Base-by-base conservation (phyloP, 1,140 invertebrate genomes). In the Zaprionus vittiger region DNA sequence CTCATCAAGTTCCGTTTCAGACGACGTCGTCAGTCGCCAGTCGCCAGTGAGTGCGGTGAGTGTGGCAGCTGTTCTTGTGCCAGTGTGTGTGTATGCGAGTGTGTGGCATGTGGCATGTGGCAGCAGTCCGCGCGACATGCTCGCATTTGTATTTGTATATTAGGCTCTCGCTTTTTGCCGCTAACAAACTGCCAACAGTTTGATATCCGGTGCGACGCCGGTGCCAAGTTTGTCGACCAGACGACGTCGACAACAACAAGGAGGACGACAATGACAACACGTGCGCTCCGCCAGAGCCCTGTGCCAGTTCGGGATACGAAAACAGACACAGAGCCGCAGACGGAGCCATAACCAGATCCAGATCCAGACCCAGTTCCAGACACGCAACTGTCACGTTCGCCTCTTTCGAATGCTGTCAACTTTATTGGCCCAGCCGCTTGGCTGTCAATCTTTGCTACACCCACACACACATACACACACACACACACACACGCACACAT, bases 181-280 rank as follows among this genome's bases (percentile, higher is more conserved):
- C 77, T 71, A 79, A 82, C 81, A 68, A 83, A 82, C 69, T 87
- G 80, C 28, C 78, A 89, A 81, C 74, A 67, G 84, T 80, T 89
- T 89, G 84, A 87, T 89, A 84, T 87, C 84, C 84, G 84, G 84
- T 74, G 74, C 56, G 84, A 78, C 84, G 84, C 84, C 84, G 84
- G 84, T 89, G 73, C 69, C 74, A 89, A 89, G 70, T 84, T 87
- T 73, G 66, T 56, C 61, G 73, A 78, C 67, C 62, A 79, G 77
- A 75, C 71, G 66, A 34, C 69, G 37, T 34, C 38, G 41, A 55
- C 74, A 38, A 67, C 49, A 61, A 63, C 52, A 76, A 38, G 2
- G 14, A 15, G 12, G 22, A 38, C 37, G 31, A 60, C 67, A 24
- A 62, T 49, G 41, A 66, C 59, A 62, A 70, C 54, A 76, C 71